phyloP scores from a whole-genome alignment of 2,888 invertebrate genomes.

The Parascotia fuliginaria region DNA sequence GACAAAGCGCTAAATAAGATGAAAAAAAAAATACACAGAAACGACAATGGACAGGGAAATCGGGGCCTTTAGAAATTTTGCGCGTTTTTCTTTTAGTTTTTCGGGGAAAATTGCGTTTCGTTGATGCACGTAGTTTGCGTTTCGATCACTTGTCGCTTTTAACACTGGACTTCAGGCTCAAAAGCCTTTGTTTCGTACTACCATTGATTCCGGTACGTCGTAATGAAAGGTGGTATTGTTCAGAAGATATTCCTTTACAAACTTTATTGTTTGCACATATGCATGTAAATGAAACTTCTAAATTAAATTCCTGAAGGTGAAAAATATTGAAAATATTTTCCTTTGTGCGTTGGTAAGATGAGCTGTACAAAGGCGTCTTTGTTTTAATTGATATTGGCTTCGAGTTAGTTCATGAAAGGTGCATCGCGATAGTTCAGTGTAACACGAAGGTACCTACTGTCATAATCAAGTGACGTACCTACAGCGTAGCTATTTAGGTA shows the following conservation, averaged over 20 bases:
- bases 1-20: constrained; percentile 86
- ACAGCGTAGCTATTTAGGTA: too few relatives aligned
- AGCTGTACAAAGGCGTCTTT: background rate
- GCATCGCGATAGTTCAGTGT: background rate
- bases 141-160: constrained; percentile 52
- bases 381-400: background rate
- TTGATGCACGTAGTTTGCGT: constrained; percentile 49
- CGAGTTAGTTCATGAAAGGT: background rate
- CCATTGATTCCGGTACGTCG: background rate
- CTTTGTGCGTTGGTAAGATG: background rate
- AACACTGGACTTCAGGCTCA: constrained; percentile 13
- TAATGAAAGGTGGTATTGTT: constrained; percentile 21
- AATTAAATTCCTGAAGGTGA: constrained; percentile 13
- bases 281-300: constrained; percentile 7
- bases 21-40: constrained; percentile 78
- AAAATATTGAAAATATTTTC: background rate
- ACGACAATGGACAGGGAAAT: constrained; percentile 83
- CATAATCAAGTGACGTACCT: too few relatives aligned
- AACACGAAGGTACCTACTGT: too few relatives aligned
- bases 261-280: too few relatives aligned
- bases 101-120: constrained; percentile 58
- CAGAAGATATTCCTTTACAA: constrained; percentile 23
- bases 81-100: constrained; percentile 70
- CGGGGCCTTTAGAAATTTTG: constrained; percentile 71
- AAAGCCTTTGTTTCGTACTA: constrained; percentile 28